Evolutionary conservation across 2,113 vertebrate genomes (phyloP).

Genomic region (Harpagus bidentatus): DNA sequence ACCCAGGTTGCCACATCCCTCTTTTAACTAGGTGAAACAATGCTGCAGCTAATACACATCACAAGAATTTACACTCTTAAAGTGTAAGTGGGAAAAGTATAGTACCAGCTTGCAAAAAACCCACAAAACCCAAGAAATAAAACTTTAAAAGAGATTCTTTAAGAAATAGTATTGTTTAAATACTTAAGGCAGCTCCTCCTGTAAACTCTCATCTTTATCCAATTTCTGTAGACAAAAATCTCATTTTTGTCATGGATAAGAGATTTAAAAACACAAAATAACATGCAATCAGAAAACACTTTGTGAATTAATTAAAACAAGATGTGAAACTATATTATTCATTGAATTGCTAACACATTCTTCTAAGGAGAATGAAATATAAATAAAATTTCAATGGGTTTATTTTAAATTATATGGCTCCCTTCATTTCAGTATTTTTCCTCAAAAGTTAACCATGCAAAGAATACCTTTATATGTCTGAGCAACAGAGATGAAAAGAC

Average conservation of each 20-base stretch:
- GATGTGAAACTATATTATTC: background rate
- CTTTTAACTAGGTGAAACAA: background rate
- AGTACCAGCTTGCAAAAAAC: background rate
- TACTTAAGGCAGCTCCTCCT: background rate
- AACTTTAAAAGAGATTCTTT: background rate
- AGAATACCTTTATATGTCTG: background rate
- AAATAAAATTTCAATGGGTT: background rate
- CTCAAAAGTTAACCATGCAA: background rate
- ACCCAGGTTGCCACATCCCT: background rate
- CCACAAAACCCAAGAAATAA: background rate
- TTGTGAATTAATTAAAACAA: background rate
- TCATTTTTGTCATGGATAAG: background rate
- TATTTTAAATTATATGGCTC: background rate
- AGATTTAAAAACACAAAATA: background rate
- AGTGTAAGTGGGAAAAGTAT: background rate
- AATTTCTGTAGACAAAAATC: background rate
- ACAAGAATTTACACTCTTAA: background rate
- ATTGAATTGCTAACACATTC: background rate
- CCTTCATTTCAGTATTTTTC: background rate
- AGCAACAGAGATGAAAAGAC: background rate
- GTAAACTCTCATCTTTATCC: background rate
- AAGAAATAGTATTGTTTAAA: background rate
- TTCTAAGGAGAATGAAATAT: background rate
- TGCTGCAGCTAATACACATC: background rate
- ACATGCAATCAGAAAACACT: background rate